Conservation (phyloP, 1,140 invertebrate genomes). For the Pseudomyrmex concolor region DNA sequence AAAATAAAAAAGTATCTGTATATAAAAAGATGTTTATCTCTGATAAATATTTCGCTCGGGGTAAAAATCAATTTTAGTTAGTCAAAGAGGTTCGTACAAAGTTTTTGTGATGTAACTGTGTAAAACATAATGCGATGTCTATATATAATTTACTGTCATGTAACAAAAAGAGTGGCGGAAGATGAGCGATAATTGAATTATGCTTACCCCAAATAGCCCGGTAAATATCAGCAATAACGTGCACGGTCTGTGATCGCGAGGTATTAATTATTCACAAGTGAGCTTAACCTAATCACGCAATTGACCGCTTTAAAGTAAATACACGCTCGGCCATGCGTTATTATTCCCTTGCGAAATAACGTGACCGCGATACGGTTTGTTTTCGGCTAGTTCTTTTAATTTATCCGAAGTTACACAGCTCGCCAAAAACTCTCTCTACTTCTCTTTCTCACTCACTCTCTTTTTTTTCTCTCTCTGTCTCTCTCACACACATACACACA, state of each 20-base stretch:
- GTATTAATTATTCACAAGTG: constrained; percentile 44
- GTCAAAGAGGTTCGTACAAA: too few species aligned
- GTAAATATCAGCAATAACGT: constrained; percentile 45
- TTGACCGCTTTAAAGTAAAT: constrained; percentile 33
- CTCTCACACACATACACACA: not conserved
- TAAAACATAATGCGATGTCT: not conserved
- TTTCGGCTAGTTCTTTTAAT: constrained; percentile 25
- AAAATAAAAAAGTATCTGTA: too few species aligned
- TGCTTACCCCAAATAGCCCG: constrained; percentile 13
- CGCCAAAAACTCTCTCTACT: not conserved
- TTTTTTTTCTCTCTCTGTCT: not conserved
- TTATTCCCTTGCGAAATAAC: constrained; percentile 1
- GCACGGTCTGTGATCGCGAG: not conserved
- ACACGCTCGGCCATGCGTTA: not conserved
- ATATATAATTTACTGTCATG: constrained; percentile 18
- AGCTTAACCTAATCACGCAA: constrained; percentile 21
- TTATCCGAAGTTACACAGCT: constrained; percentile 9
- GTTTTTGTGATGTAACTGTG: too few species aligned
- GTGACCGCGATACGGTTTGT: not conserved
- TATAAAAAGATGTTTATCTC: too few species aligned
- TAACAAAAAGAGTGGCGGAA: constrained; percentile 41
- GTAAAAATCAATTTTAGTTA: too few species aligned
- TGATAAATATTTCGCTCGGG: too few species aligned
- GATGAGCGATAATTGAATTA: constrained; percentile 54
- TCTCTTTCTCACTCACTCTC: not conserved